phyloP scores from a whole-genome alignment of 2,113 vertebrate genomes.

The Rhinoderma darwinii region DNA sequence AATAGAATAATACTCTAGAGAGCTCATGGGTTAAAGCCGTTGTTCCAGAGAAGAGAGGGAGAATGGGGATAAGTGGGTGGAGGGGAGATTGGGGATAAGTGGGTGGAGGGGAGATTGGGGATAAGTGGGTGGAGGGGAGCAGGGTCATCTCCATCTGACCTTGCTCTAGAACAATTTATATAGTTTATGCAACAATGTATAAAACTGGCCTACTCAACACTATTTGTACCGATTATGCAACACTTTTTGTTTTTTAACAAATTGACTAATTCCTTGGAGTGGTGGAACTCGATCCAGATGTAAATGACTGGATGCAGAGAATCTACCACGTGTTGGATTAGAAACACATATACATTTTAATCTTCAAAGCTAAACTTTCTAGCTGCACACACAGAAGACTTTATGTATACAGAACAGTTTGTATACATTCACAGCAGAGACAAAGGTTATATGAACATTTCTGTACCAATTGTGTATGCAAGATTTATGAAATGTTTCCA shows the following conservation, averaged over 20 bases:
- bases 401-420: slow-evolving; percentile 33
- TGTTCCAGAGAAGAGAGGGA: slow-evolving; percentile 11
- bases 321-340: slow-evolving; percentile 35
- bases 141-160: slow-evolving; percentile 50
- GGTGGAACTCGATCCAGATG: slow-evolving; percentile 55
- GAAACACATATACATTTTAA: slow-evolving; percentile 53
- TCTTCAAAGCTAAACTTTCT: slow-evolving; percentile 45
- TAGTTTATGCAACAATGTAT: slow-evolving; percentile 53
- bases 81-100: too few relatives aligned
- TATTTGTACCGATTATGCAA: slow-evolving; percentile 50
- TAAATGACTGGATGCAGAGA: slow-evolving; percentile 50
- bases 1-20: slow-evolving; percentile 17
- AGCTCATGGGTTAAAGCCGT: background rate
- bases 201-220: slow-evolving; percentile 36
- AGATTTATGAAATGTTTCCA: background rate
- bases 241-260: slow-evolving; percentile 3
- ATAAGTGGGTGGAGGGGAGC: slow-evolving; percentile 13
- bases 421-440: slow-evolving; percentile 2
- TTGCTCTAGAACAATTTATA: slow-evolving; percentile 38
- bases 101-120: slow-evolving; percentile 7
- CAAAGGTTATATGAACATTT: slow-evolving; percentile 2
- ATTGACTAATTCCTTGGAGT: slow-evolving; percentile 50
- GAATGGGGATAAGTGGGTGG: slow-evolving; percentile 16
- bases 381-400: slow-evolving; percentile 4
- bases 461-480: background rate